A percentile compares a stretch with the other conserved stretches of the same genome.
These are phyloP conservation scores for Siphamia tubifer DNA, from an alignment of 2,113 vertebrate genomes.

Conservation along the genomic window DNA sequence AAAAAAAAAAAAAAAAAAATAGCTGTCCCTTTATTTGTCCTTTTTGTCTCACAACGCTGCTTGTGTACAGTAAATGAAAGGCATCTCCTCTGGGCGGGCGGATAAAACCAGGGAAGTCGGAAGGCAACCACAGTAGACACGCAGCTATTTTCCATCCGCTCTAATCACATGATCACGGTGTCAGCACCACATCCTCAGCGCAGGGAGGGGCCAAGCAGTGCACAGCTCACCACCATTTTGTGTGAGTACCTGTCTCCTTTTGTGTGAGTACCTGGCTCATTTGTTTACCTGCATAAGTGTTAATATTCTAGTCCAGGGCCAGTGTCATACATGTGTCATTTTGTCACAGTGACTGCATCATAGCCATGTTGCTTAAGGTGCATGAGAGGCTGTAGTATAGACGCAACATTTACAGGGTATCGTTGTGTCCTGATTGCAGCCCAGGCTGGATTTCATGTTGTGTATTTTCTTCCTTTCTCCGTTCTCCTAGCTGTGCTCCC, in stretches of 20 bases:
- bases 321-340: slow-evolving; percentile 8
- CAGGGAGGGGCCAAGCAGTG: slow-evolving; percentile 68
- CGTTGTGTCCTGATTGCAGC: slow-evolving; percentile 41
- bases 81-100: slow-evolving; percentile 17
- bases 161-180: slow-evolving; percentile 77
- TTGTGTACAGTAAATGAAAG: slow-evolving; percentile 18
- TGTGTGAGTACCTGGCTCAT: slow-evolving; percentile 77
- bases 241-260: slow-evolving; percentile 73
- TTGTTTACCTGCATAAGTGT: slow-evolving; percentile 69
- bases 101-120: slow-evolving; percentile 54
- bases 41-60: neutral
- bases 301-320: slow-evolving; percentile 12
- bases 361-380: slow-evolving; percentile 18
- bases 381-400: slow-evolving; percentile 18
- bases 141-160: slow-evolving; percentile 62
- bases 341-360: neutral
- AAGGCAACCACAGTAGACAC: slow-evolving; percentile 43
- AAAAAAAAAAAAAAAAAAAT: too few species aligned
- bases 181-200: slow-evolving; percentile 64
- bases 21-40: neutral
- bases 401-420: slow-evolving; percentile 39
- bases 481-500: slow-evolving; percentile 87
- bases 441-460: slow-evolving; percentile 68
- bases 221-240: slow-evolving; percentile 78
- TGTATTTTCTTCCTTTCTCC: slow-evolving; percentile 62